A percentile compares a stretch with the other conserved stretches of the same genome.
These are phyloP conservation scores for Mellilla xanthometata DNA, from an alignment of 2,888 invertebrate genomes.

Conservation along the genomic window DNA sequence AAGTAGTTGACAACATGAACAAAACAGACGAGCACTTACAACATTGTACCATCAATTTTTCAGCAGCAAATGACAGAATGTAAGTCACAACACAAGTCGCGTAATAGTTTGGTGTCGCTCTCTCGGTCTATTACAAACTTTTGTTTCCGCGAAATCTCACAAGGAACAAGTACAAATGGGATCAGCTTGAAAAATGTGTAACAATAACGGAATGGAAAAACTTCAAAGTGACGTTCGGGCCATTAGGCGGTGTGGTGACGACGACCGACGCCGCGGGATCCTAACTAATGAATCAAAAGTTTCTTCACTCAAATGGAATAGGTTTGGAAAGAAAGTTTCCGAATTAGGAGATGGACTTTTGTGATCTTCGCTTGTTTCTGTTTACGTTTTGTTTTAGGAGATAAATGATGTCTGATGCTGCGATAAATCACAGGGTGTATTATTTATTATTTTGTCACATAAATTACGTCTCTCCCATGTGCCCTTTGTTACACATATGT, in stretches of 20 bases:
- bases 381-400: constrained; percentile 5
- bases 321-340: constrained; percentile 25
- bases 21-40: background rate
- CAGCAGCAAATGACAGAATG: constrained; percentile 29
- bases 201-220: constrained; percentile 66
- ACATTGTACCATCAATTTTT: constrained; percentile 24
- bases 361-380: constrained; percentile 20
- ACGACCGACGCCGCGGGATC: constrained; percentile 24
- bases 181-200: constrained; percentile 65
- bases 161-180: constrained; percentile 59
- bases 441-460: too few species aligned
- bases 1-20: too few species aligned
- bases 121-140: constrained; percentile 51
- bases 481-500: too few species aligned
- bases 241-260: constrained; percentile 51
- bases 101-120: constrained; percentile 42
- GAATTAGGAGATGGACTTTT: constrained; percentile 31
- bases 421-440: background rate
- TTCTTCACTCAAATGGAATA: constrained; percentile 50
- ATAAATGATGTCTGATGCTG: constrained; percentile 2
- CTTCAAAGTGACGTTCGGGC: constrained; percentile 61
- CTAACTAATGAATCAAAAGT: constrained; percentile 61
- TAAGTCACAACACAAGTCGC: constrained; percentile 32
- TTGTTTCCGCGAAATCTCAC: constrained; percentile 46
- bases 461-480: too few species aligned